Percentiles rank a stretch among this genome's conserved stretches.
Conservation (phyloP, 2,797 vertebrate species). For the Coracias cyanogaster region DNA sequence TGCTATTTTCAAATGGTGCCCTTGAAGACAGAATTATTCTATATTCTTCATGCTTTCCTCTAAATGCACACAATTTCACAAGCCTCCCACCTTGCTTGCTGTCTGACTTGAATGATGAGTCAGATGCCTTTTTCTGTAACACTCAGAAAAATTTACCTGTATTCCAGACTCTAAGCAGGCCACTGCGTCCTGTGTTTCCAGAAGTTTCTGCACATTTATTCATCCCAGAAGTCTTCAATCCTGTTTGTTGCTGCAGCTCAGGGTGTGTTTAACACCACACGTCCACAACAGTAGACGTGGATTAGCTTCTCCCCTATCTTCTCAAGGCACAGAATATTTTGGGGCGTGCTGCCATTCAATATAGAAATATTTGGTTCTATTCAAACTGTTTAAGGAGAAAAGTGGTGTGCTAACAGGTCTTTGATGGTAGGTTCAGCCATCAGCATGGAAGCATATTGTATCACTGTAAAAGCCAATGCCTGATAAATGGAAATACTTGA, state of each 20-base stretch:
- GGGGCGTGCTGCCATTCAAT: neutral
- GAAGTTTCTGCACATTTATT: neutral
- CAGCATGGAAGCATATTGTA: neutral
- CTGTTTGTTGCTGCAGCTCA: neutral
- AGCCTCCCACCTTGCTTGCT: neutral
- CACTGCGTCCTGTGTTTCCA: neutral
- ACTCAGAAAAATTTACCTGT: neutral
- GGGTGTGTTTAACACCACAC: neutral
- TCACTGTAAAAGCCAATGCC: neutral
- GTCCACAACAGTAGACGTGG: neutral
- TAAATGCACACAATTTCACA: neutral
- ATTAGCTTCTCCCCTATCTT: neutral
- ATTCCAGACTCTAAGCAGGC: neutral
- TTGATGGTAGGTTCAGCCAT: neutral
- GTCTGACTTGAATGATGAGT: conserved; percentile 11
- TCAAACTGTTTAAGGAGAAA: neutral
- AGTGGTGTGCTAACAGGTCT: neutral
- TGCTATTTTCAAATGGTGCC: neutral
- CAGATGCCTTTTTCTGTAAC: neutral
- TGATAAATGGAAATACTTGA: neutral
- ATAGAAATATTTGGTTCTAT: neutral
- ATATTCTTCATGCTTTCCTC: neutral
- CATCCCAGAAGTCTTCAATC: neutral
- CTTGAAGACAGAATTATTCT: neutral
- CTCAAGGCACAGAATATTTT: neutral